Conservation (phyloP, 2,888 invertebrate species). For the Tetramorium bicarinatum region DNA sequence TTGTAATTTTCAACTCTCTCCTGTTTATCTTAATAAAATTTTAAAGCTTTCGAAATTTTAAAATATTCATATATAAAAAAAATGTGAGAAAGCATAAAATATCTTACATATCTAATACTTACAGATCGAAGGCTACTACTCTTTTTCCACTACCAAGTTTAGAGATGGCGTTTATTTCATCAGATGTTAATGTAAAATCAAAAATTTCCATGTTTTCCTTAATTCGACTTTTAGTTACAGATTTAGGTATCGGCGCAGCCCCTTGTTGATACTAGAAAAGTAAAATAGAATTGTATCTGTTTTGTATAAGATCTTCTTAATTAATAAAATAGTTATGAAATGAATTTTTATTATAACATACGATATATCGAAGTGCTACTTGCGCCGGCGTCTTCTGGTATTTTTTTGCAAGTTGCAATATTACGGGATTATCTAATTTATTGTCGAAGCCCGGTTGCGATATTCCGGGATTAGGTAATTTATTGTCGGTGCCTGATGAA, state of each 20-base stretch:
- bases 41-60: not conserved
- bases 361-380: slow-evolving; percentile 89
- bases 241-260: slow-evolving; percentile 89
- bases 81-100: not conserved
- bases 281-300: not conserved
- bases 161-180: slow-evolving; percentile 86
- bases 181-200: slow-evolving; percentile 88
- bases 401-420: slow-evolving; percentile 89
- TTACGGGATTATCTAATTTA: slow-evolving; percentile 89
- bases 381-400: slow-evolving; percentile 91
- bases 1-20: too few relatives aligned
- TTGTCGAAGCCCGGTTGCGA: slow-evolving; percentile 88
- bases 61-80: not conserved
- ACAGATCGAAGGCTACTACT: slow-evolving; percentile 89
- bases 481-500: too few relatives aligned
- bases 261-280: slow-evolving; percentile 82
- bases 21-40: not conserved
- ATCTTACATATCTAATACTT: slow-evolving; percentile 81
- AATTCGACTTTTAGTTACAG: slow-evolving; percentile 88
- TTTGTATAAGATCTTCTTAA: not conserved
- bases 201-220: slow-evolving; percentile 89
- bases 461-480: too few relatives aligned
- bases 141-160: slow-evolving; percentile 89
- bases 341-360: slow-evolving; percentile 78
- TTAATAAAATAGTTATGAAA: not conserved